A percentile compares a stretch with the other conserved stretches of the same genome.
These are phyloP conservation scores for Plotosus lineatus DNA, from an alignment of 2,113 vertebrate species.

Conservation along the genomic window DNA sequence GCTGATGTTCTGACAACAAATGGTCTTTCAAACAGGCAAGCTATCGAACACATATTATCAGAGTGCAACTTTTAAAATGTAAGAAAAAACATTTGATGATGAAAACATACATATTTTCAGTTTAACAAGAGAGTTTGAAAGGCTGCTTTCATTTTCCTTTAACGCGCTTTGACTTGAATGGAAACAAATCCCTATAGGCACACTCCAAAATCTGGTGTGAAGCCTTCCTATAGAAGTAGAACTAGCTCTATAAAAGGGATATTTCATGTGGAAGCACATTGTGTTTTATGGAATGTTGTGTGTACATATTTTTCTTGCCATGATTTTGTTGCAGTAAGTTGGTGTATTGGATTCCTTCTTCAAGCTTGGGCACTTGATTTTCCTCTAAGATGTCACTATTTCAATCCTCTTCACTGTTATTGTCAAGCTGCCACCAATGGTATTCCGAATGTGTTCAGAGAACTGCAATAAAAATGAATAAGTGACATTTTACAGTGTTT, in stretches of 20 bases:
- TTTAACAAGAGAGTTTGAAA: no score
- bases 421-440: conserved; percentile 6
- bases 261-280: not conserved
- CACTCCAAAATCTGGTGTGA: not conserved
- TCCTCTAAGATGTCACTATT: not conserved
- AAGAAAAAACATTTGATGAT: no score
- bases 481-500: not conserved
- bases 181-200: not conserved
- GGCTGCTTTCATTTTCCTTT: no score
- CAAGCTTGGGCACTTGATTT: not conserved
- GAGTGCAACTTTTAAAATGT: no score
- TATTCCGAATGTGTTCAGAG: not conserved
- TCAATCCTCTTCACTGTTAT: conserved; percentile 35
- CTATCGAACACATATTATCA: no score
- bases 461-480: conserved; percentile 44
- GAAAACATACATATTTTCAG: no score
- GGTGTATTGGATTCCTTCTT: not conserved
- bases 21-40: no score
- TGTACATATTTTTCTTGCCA: not conserved
- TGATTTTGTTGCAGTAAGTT: no score
- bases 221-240: not conserved
- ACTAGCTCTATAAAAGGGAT: not conserved
- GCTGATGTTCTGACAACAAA: no score
- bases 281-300: not conserved
- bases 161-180: not conserved